phyloP scores from a whole-genome alignment of 2,113 vertebrate species.

The Chloropsis cyanopogon region DNA sequence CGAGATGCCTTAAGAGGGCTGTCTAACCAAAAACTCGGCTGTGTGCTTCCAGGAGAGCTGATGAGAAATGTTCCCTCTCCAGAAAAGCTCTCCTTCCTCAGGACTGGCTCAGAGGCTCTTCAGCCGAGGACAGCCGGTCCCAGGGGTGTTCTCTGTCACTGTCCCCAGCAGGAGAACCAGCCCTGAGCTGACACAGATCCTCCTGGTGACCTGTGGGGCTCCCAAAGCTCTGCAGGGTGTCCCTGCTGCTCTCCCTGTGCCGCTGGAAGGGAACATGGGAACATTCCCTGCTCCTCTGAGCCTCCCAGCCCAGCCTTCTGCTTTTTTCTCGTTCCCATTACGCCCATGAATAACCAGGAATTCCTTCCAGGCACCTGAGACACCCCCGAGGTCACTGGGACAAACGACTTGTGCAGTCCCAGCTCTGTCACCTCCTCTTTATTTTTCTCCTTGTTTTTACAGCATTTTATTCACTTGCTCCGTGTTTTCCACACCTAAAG shows the following conservation, averaged over 20 bases:
- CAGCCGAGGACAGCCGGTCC: background rate
- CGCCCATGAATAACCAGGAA: background rate
- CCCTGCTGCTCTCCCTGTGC: background rate
- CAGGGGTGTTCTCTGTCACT: background rate
- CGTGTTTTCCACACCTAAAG: background rate
- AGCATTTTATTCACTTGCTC: background rate
- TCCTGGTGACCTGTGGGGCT: too few species aligned
- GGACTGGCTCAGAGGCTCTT: background rate
- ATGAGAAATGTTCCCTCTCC: background rate
- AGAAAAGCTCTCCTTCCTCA: background rate
- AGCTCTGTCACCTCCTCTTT: background rate
- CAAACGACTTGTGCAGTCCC: background rate
- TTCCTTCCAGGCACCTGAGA: background rate
- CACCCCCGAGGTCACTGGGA: background rate
- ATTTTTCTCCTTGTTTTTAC: background rate
- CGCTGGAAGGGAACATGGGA: background rate
- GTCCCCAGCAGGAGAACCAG: background rate
- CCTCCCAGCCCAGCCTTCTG: background rate
- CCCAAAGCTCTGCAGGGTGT: background rate
- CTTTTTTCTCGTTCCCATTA: background rate
- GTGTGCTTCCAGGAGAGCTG: background rate
- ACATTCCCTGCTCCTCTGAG: background rate
- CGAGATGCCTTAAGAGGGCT: conserved; percentile 44
- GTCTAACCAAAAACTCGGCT: conserved; percentile 24
- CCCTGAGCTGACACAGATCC: too few species aligned